A percentile compares a stretch with the other conserved stretches of the same genome.
Evolutionary conservation across 2,888 invertebrate genomes (phyloP).

Genomic region (Pilophorus perplexus): DNA sequence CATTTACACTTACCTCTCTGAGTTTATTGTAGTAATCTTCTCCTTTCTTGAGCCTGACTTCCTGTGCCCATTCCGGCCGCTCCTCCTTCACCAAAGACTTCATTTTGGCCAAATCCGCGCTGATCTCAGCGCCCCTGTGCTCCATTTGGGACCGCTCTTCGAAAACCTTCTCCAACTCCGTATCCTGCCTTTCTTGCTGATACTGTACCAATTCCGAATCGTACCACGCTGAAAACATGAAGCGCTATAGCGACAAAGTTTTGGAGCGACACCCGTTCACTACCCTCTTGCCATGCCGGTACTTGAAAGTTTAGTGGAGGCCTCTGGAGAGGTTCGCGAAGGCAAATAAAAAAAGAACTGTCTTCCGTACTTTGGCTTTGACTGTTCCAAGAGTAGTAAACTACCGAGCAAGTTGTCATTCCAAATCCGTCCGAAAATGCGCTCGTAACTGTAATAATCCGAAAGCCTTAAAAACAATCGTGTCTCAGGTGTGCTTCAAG

Average conservation of each 20-base stretch:
- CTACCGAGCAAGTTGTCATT: not conserved
- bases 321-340: too few relatives aligned
- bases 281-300: slow-evolving; percentile 21
- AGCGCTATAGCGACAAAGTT: not conserved
- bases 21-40: slow-evolving; percentile 81
- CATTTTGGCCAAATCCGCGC: slow-evolving; percentile 58
- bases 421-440: slow-evolving; percentile 20
- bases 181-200: slow-evolving; percentile 76
- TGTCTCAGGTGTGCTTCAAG: not conserved
- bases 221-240: slow-evolving; percentile 73
- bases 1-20: slow-evolving; percentile 62
- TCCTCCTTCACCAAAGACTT: slow-evolving; percentile 66
- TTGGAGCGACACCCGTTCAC: not conserved
- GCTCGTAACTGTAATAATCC: slow-evolving; percentile 26
- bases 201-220: slow-evolving; percentile 81
- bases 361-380: slow-evolving; percentile 32
- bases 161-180: slow-evolving; percentile 82
- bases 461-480: not conserved
- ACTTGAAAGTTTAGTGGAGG: slow-evolving; percentile 29
- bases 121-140: slow-evolving; percentile 59
- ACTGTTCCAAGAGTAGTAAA: slow-evolving; percentile 34
- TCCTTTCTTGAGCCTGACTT: slow-evolving; percentile 73
- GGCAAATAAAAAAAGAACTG: too few relatives aligned
- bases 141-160: slow-evolving; percentile 78
- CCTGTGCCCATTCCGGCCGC: slow-evolving; percentile 82